Evolutionary conservation across 2,797 vertebrate genomes (phyloP).

Genomic region (Malacoctenus gilli): DNA sequence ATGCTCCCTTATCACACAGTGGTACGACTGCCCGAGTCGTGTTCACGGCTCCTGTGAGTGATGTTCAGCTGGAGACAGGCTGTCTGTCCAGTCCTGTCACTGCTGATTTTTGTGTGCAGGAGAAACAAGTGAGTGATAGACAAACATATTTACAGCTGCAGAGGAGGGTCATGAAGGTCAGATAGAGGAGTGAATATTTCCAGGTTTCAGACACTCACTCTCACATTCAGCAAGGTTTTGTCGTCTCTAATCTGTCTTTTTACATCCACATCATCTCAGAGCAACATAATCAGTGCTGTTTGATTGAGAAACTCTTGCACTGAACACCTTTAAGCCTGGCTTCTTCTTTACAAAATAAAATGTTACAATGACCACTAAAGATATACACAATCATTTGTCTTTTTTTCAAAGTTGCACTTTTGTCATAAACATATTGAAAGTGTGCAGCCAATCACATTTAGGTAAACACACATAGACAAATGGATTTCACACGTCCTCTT

Average conservation of each 20-base stretch:
- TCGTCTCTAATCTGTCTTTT: neutral
- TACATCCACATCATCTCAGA: too few species aligned
- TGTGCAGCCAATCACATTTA: conserved; percentile 2
- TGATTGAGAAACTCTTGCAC: too few species aligned
- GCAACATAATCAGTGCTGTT: too few species aligned
- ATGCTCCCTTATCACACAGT: conserved; percentile 48
- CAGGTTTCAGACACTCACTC: too few species aligned
- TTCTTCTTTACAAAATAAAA: too few species aligned
- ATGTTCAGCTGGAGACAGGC: conserved; percentile 45
- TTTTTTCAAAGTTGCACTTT: neutral
- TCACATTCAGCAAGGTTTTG: conserved; percentile 1
- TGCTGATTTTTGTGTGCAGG: conserved; percentile 12
- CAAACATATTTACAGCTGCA: conserved; percentile 24
- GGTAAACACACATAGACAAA: conserved; percentile 20
- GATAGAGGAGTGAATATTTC: too few species aligned
- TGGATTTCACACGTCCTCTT: conserved; percentile 8
- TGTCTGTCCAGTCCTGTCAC: conserved; percentile 46
- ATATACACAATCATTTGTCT: neutral
- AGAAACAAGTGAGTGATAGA: conserved; percentile 39
- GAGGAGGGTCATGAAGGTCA: neutral
- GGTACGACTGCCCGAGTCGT: conserved; percentile 20
- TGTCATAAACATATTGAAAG: neutral
- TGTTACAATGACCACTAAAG: neutral
- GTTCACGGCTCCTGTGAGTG: conserved; percentile 12
- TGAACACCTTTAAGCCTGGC: too few species aligned